Base-by-base conservation (phyloP, 2,113 vertebrate genomes). In the Natator depressus region DNA sequence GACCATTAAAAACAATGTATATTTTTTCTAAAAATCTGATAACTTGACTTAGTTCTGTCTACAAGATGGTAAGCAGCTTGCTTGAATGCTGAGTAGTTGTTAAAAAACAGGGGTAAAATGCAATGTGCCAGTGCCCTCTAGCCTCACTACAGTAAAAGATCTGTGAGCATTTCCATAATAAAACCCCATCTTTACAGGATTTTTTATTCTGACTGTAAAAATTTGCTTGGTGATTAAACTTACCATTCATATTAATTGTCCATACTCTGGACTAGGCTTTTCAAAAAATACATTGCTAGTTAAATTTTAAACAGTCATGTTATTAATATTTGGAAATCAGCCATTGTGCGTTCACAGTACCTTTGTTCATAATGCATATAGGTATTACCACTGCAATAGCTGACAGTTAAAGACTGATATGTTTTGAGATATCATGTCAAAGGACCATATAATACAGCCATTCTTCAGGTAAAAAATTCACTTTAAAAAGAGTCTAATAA, bases 261-360 rank as follows among this genome's bases (percentile, higher is more conserved):
- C 42, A 47, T 2, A 49, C 80, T 29, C 27, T 78, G 55, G n/a
- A 29, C 55, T 88, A 42, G 42, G 53, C 29, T 49, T 27, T 6
- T 53, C 13, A 29, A 17, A 1, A 5, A 13, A 24, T 5, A 62
- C 6, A 1, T 10, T 0, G 4, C 16, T 7, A 4, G 29, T 2
- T 82, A 65, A 46, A 25, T 22, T 80, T n/a, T 46, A 46, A 6
- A 1, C 19, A 35, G 20, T 13, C 65, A 72, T n/a, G 55, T 16
- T 24, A 46, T 20, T 69, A 42, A 46, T 22, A 24, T 1, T 38
- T 57, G 11, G 35, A 76, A 89, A 86, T 1, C 62, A 20, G 24
- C 55, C 59, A 2, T 42, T 47, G 42, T n/a, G 51, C 3, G 42
- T 78, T 90, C 38, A 8, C 49, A 78, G 42, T 78, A 78, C 29